Evolutionary conservation across 1,140 invertebrate species (phyloP), one percentile per base, ranked within the genome.

Genomic region (Aleiodes sp.): DNA sequence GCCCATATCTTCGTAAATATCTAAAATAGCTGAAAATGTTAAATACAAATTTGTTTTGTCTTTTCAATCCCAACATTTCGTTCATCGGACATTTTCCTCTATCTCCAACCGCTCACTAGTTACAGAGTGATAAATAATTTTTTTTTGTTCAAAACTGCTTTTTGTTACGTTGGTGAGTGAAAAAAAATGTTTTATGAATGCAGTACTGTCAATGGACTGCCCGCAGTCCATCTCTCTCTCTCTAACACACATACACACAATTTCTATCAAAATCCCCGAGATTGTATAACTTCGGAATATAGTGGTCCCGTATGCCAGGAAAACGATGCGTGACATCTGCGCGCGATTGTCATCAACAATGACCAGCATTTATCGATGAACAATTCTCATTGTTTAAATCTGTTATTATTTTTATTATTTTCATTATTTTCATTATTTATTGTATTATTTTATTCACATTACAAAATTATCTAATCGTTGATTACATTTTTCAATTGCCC

Each of bases 311-410:
- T 60, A 60, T 60, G 12, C 26, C 12, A 35, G 31, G 57, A 35
- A 60, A 60, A 60, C 57, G 24, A 60, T 31, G 57, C 57, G 14
- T 60, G 31, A 63, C 35, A 26, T 39, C 14, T 37, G 46, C 33
- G 12, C 41, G 10, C 35, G 60, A 63, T 63, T 16, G 35, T 63
- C 60, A 63, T 63, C 60, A 37, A 63, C 60, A 63, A 63, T 63
- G 60, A 63, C 33, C 60, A 39, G 31, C 60, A 63, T 63, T 63
- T 63, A 63, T 63, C 33, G 60, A 37, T 41, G 19, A 41, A 63
- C 19, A 63, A 63, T 63, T 37, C 14, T 19, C 35, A 63, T 63
- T 63, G 60, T 63, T 26, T 12, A 6, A 6, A 35, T 52, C 41
- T 19, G 1, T 21, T 24, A 8, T 2, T 4, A 52, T 24, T 52